Evolutionary conservation across 2,797 vertebrate species (phyloP), one percentile per base, ranked within the genome.

Genomic region (Semotilus atromaculatus): DNA sequence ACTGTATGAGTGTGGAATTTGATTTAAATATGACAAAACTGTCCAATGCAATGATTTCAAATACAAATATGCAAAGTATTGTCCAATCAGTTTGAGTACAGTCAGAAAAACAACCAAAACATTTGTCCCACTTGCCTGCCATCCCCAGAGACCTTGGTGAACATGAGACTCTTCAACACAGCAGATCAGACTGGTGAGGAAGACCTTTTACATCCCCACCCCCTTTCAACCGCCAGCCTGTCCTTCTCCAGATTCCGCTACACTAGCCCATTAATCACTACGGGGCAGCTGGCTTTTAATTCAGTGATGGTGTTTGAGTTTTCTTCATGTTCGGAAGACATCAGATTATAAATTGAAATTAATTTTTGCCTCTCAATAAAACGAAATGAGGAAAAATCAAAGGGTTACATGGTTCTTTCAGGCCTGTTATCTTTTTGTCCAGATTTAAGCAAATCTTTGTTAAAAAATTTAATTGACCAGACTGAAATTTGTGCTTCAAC

Each of bases 151-250:
- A 95, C 94, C 92, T 93, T 29, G 93, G 88, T 92, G 95, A 95
- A 88, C 95, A 92, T 93, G 93, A 95, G 90, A 93, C 93, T 94
- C 93, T 95, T 92, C 95, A 95, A 91, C 94, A 94, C 90, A 93
- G 93, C 92, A 92, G 91, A 91, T 85, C 94, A 91, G 93, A 93
- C 94, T 95, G 95, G 95, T 95, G 95, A 95, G 95, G 91, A 93
- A 64, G 86, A 92, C 85, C 90, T 93, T 85, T 86, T 73, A 58
- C 75, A 82, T 81, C 83, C 87, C 80, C 81, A 71, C 72, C 58
- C 80, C 86, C 82, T 85, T 89, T 62, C 80, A 84, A 21, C 38
- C 58, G 13, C 82, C 82, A 84, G 74, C 40, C 76, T 73, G 67
- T 60, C 3, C 58, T 40, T 60, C 55, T 80, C 67, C 48, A 72